Evolutionary conservation across 2,113 vertebrate species (phyloP).

Genomic region (Centropristis striata): DNA sequence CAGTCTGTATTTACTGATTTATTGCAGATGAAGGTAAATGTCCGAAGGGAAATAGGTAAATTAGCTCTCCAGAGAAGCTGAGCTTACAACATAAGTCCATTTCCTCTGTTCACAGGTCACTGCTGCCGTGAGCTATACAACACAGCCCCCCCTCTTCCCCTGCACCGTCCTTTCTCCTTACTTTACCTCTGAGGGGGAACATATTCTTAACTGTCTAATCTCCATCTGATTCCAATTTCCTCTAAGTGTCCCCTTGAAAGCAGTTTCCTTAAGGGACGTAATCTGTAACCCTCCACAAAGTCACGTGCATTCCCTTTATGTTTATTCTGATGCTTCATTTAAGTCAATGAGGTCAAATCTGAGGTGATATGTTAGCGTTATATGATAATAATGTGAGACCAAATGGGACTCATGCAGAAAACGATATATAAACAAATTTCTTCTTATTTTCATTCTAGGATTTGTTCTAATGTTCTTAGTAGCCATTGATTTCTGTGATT

Average conservation of each 20-base stretch:
- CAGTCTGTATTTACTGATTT: conserved; percentile 1
- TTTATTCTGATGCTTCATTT: conserved; percentile 24
- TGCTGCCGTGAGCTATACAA: conserved; percentile 35
- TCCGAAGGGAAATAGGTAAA: conserved; percentile 53
- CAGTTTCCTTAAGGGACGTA: conserved; percentile 28
- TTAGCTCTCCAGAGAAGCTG: conserved; percentile 33
- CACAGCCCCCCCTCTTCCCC: neutral
- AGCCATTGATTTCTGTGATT: too few species aligned
- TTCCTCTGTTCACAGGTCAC: conserved; percentile 54
- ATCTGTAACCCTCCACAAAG: conserved; percentile 4
- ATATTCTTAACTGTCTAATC: conserved; percentile 43
- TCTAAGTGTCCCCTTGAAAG: conserved; percentile 43
- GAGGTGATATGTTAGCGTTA: neutral
- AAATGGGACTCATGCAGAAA: too few species aligned
- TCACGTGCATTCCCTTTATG: neutral
- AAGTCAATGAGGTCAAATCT: conserved; percentile 18
- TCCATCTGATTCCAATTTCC: conserved; percentile 69
- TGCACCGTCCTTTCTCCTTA: conserved; percentile 32
- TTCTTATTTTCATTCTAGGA: too few species aligned
- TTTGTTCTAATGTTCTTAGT: too few species aligned
- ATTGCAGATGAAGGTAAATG: conserved; percentile 34
- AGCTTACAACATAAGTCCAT: conserved; percentile 50
- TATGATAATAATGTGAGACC: neutral
- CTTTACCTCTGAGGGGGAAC: conserved; percentile 49
- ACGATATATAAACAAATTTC: too few species aligned